Conservation (phyloP, 2,888 invertebrate genomes). For the Microchrysa polita region DNA sequence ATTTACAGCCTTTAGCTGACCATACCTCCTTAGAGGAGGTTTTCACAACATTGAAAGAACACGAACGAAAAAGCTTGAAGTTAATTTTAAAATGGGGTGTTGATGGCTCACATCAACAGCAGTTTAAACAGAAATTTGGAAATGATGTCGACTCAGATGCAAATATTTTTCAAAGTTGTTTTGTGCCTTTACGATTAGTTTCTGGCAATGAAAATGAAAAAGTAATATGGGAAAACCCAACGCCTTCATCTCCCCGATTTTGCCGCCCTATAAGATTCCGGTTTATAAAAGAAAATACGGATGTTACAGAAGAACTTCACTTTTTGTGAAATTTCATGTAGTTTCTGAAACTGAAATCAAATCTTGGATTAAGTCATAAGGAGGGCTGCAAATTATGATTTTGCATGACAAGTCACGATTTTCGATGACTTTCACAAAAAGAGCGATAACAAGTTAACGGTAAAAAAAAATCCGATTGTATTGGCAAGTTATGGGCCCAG, state of each 20-base stretch:
- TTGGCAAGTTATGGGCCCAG: too few relatives aligned
- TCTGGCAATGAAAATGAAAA: background rate
- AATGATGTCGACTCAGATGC: background rate
- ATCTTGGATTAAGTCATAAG: too few relatives aligned
- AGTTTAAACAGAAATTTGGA: background rate
- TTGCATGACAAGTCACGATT: background rate
- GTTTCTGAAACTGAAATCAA: too few relatives aligned
- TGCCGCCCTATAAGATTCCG: background rate
- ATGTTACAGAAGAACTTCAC: background rate
- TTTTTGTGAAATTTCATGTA: too few relatives aligned
- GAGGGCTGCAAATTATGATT: too few relatives aligned
- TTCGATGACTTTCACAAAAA: too few relatives aligned
- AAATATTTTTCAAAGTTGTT: background rate
- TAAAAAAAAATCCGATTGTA: too few relatives aligned
- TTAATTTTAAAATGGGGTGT: background rate
- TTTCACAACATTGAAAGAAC: background rate
- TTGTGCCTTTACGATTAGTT: background rate
- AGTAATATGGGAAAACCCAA: background rate
- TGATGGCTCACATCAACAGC: background rate
- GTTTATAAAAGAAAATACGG: constrained; percentile 11
- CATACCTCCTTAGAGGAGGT: constrained; percentile 3
- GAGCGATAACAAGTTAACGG: too few relatives aligned
- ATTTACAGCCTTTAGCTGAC: constrained; percentile 25
- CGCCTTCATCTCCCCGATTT: background rate
- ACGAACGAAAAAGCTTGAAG: background rate